Conservation (phyloP, 2,888 invertebrate genomes). For the Polietes domitor region DNA sequence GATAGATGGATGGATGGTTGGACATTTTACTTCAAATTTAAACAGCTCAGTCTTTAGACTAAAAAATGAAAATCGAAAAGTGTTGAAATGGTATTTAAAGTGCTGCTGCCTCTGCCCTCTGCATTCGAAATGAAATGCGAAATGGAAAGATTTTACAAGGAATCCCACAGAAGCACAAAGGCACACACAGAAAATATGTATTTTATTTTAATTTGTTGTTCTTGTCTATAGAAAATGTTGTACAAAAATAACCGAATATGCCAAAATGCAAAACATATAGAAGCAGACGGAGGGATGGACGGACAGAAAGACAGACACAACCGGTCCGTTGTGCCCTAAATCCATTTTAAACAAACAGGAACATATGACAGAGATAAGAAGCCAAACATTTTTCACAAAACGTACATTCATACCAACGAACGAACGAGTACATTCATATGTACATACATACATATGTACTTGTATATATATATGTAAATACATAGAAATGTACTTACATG, state of each 20-base stretch:
- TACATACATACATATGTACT: background rate
- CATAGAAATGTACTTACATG: too few relatives aligned
- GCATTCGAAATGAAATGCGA: background rate
- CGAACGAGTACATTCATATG: background rate
- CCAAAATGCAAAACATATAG: conserved; percentile 26
- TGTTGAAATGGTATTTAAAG: conserved; percentile 1
- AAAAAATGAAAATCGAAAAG: background rate
- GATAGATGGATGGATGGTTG: background rate
- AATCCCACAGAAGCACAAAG: background rate
- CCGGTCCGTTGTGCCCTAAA: conserved; percentile 60
- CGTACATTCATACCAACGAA: background rate
- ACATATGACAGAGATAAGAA: conserved; percentile 64
- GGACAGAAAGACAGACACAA: background rate
- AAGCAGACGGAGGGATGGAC: background rate
- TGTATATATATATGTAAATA: too few relatives aligned
- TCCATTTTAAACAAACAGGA: conserved; percentile 67
- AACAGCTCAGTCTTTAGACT: background rate
- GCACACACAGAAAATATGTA: background rate
- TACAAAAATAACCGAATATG: conserved; percentile 39
- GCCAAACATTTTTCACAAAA: conserved; percentile 48
- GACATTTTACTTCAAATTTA: conserved; percentile 6
- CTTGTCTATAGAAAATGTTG: background rate
- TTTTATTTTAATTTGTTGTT: conserved; percentile 6
- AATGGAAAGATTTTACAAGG: conserved; percentile 4
- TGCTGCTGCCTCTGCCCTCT: too few relatives aligned